Percentiles rank a stretch among this genome's conserved stretches.
These are phyloP conservation scores for Anoplolepis gracilipes DNA, from an alignment of 1,140 invertebrate genomes.

Conservation along the genomic window DNA sequence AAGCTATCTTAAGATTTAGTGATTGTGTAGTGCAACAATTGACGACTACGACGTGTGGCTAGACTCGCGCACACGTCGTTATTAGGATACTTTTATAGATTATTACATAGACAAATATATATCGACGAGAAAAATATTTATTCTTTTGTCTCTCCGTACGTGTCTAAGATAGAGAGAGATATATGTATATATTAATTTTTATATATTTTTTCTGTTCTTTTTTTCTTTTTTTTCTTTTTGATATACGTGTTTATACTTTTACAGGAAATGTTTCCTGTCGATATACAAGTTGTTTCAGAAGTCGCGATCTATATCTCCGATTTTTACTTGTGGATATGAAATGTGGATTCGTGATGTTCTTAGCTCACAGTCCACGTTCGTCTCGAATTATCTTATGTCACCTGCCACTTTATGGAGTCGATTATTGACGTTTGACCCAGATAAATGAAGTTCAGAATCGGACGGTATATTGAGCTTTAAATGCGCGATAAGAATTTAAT, in stretches of 20 bases:
- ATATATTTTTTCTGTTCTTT: not conserved
- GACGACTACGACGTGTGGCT: slow-evolving; percentile 52
- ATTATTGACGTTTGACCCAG: not conserved
- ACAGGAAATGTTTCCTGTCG: not conserved
- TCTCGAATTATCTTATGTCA: not conserved
- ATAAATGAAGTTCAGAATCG: not conserved
- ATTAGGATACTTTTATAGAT: slow-evolving; percentile 46
- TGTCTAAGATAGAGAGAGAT: not conserved
- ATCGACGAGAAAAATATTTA: slow-evolving; percentile 58
- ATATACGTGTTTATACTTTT: not conserved
- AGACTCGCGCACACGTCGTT: not conserved
- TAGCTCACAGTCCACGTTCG: no score
- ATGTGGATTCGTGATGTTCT: not conserved
- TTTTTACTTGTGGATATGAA: not conserved
- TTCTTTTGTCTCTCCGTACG: slow-evolving; percentile 25
- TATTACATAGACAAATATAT: slow-evolving; percentile 43
- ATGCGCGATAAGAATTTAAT: not conserved
- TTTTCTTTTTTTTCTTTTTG: not conserved
- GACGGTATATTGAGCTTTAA: slow-evolving; percentile 35
- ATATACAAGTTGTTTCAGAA: not conserved
- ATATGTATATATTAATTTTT: not conserved
- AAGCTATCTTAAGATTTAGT: slow-evolving; percentile 52
- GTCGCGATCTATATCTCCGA: not conserved
- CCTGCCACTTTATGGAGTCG: not conserved
- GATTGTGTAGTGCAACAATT: slow-evolving; percentile 36